These are phyloP conservation scores for Carassius carassius DNA, from an alignment of 2,113 vertebrate species.

Conservation along the genomic window DNA sequence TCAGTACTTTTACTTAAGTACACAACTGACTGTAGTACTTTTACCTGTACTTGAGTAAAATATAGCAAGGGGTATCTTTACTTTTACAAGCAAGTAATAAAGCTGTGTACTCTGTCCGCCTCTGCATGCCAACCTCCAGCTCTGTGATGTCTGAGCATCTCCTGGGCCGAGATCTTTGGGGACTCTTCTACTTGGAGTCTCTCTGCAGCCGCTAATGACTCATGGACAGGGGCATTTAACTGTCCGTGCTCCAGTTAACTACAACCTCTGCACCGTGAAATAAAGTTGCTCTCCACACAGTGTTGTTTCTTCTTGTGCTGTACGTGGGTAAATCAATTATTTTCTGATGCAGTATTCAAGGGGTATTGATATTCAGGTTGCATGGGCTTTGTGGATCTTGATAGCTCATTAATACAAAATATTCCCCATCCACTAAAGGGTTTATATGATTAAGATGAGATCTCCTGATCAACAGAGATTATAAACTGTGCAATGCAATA, in stretches of 20 bases:
- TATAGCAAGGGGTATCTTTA: no score
- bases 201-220: constrained; percentile 52
- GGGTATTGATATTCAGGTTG: constrained; percentile 48
- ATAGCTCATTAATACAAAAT: constrained; percentile 49
- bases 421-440: constrained; percentile 32
- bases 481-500: constrained; percentile 42
- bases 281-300: constrained; percentile 48
- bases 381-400: constrained; percentile 29
- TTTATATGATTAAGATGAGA: constrained; percentile 26
- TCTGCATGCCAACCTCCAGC: neutral
- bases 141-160: neutral
- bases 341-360: constrained; percentile 27
- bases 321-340: constrained; percentile 49
- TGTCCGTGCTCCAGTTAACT: constrained; percentile 54
- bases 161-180: constrained; percentile 15
- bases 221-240: constrained; percentile 58
- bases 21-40: no score
- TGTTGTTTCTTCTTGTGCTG: constrained; percentile 39
- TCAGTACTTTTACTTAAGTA: no score
- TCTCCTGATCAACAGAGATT: constrained; percentile 39
- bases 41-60: no score
- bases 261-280: constrained; percentile 56
- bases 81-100: no score
- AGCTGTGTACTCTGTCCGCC: no score
- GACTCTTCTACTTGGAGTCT: constrained; percentile 42